Percentiles rank a stretch among this genome's conserved stretches.
These are phyloP conservation scores for Syngnathus floridae DNA, from an alignment of 2,113 vertebrate species.

Conservation along the genomic window DNA sequence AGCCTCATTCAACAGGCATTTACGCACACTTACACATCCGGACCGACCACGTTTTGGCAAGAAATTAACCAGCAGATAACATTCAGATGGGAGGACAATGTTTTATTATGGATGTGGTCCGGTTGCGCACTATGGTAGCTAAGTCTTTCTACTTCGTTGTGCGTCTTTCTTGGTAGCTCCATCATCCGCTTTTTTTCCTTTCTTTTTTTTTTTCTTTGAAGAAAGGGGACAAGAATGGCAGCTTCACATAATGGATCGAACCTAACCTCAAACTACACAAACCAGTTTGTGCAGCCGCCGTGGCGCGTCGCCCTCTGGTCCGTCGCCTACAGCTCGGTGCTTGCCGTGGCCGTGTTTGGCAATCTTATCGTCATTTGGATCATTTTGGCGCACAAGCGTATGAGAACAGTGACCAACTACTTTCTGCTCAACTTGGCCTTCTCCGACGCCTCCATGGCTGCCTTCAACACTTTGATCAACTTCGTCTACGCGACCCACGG, in stretches of 20 bases:
- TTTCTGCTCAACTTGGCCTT: constrained; percentile 93
- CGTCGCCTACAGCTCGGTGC: constrained; percentile 82
- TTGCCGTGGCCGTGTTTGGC: constrained; percentile 88
- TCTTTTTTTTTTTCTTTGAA: background rate
- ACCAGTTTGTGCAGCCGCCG: constrained; percentile 86
- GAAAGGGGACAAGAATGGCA: constrained; percentile 53
- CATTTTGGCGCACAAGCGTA: constrained; percentile 92
- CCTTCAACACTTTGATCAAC: constrained; percentile 92
- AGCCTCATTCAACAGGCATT: constrained; percentile 49
- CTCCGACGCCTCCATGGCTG: constrained; percentile 92
- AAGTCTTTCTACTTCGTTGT: background rate
- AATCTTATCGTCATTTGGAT: constrained; percentile 96
- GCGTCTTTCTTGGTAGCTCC: background rate
- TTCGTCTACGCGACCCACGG: constrained; percentile 89
- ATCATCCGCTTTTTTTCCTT: background rate
- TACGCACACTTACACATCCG: constrained; percentile 2
- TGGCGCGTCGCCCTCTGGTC: constrained; percentile 95
- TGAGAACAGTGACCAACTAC: constrained; percentile 95
- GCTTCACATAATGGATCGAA: constrained; percentile 61
- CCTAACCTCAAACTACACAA: constrained; percentile 73
- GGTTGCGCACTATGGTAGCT: background rate
- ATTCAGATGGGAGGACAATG: background rate
- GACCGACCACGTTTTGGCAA: background rate
- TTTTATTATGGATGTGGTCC: background rate
- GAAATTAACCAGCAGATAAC: background rate